A percentile compares a stretch with the other conserved stretches of the same genome.
Evolutionary conservation across 1,140 invertebrate species (phyloP).

Genomic region (Sycophila sp.): DNA sequence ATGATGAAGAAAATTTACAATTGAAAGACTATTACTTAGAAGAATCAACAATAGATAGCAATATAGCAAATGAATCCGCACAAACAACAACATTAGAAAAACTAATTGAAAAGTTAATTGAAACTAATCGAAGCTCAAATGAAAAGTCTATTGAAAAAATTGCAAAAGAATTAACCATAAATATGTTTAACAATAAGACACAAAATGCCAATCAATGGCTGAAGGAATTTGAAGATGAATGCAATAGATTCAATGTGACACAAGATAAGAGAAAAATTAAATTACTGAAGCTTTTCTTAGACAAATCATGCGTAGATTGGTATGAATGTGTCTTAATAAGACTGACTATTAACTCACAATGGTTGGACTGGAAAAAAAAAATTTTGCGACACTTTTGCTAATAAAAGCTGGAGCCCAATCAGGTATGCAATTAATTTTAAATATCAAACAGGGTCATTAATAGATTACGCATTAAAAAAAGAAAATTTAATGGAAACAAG

Average conservation of each 20-base stretch:
- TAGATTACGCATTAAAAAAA: conserved; percentile 25
- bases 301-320: conserved; percentile 37
- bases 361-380: conserved; percentile 37
- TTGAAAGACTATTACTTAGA: not conserved
- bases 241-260: too few relatives aligned
- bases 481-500: conserved; percentile 32
- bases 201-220: too few relatives aligned
- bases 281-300: too few relatives aligned
- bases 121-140: too few relatives aligned
- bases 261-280: too few relatives aligned
- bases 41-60: not conserved
- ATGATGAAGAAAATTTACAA: not conserved
- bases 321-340: conserved; percentile 37
- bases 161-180: too few relatives aligned
- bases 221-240: too few relatives aligned
- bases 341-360: conserved; percentile 35
- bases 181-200: too few relatives aligned
- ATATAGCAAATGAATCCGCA: not conserved
- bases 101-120: too few relatives aligned
- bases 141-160: too few relatives aligned
- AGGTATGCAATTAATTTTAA: conserved; percentile 32
- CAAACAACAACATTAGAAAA: too few relatives aligned
- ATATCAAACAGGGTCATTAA: conserved; percentile 27
- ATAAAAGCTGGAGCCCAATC: conserved; percentile 37
- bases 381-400: conserved; percentile 38